phyloP scores from a whole-genome alignment of 2,888 invertebrate species.

The Diabrotica balteata region DNA sequence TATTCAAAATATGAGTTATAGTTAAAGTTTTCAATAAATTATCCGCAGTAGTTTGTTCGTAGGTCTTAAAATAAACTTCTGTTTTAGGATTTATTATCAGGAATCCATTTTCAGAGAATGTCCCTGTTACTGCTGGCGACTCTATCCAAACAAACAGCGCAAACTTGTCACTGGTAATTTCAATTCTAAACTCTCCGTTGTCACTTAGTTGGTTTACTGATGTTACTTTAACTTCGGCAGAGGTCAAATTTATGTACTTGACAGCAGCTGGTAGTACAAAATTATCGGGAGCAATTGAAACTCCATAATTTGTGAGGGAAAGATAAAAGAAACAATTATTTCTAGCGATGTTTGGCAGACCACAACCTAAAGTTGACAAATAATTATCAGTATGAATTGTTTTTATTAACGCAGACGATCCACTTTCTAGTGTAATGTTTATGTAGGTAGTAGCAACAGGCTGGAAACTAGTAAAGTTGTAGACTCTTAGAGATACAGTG shows the following conservation, averaged over 20 bases:
- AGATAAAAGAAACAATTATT: slow-evolving; percentile 60
- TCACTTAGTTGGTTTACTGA: slow-evolving; percentile 38
- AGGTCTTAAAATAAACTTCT: slow-evolving; percentile 45
- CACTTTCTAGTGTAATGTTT: background rate
- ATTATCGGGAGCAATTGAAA: slow-evolving; percentile 67
- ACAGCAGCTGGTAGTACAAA: slow-evolving; percentile 71
- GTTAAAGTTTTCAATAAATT: slow-evolving; percentile 46
- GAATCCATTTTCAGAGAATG: slow-evolving; percentile 81
- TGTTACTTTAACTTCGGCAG: slow-evolving; percentile 51
- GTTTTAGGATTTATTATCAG: slow-evolving; percentile 42
- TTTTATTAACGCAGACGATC: slow-evolving; percentile 33
- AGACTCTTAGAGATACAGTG: slow-evolving; percentile 65
- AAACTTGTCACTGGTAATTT: slow-evolving; percentile 62
- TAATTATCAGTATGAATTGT: slow-evolving; percentile 49
- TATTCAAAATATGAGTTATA: slow-evolving; percentile 48
- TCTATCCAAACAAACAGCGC: slow-evolving; percentile 77
- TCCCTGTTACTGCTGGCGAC: slow-evolving; percentile 63
- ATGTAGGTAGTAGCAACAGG: slow-evolving; percentile 5
- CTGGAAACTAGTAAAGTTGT: slow-evolving; percentile 61
- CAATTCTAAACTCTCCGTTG: slow-evolving; percentile 49
- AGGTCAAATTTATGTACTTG: slow-evolving; percentile 59
- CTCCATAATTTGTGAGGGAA: slow-evolving; percentile 61
- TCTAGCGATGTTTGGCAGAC: slow-evolving; percentile 45
- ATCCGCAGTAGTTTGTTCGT: slow-evolving; percentile 37
- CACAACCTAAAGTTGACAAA: slow-evolving; percentile 52